A percentile compares a stretch with the other conserved stretches of the same genome.
phyloP scores from a whole-genome alignment of 2,888 invertebrate species.

The Acronicta leporina region DNA sequence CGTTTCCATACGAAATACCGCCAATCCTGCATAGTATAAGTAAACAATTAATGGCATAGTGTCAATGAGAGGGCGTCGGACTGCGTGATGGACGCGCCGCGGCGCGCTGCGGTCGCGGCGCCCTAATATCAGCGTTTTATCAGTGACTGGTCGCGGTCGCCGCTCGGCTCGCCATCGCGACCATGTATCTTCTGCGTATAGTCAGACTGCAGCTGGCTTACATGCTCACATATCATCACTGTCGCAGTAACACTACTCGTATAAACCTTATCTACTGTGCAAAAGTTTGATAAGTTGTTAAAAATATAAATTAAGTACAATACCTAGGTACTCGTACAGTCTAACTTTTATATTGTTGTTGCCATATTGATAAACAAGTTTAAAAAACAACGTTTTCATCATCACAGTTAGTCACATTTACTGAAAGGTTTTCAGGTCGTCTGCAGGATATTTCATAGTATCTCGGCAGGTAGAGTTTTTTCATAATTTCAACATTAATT shows the following conservation, averaged over 20 bases:
- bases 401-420: not conserved
- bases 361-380: too few relatives aligned
- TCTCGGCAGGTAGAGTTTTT: not conserved
- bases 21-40: slow-evolving; percentile 30
- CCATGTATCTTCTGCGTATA: slow-evolving; percentile 41
- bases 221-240: slow-evolving; percentile 41
- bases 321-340: too few relatives aligned
- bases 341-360: too few relatives aligned
- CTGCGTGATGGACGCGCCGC: slow-evolving; percentile 75
- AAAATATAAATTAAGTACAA: not conserved
- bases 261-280: not conserved
- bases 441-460: slow-evolving; percentile 5
- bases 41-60: slow-evolving; percentile 60
- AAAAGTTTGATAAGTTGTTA: not conserved
- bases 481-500: too few relatives aligned
- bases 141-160: slow-evolving; percentile 75
- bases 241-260: slow-evolving; percentile 11
- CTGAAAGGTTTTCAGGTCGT: not conserved
- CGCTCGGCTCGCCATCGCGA: slow-evolving; percentile 46
- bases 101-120: slow-evolving; percentile 70
- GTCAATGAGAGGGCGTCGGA: slow-evolving; percentile 59
- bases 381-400: too few relatives aligned
- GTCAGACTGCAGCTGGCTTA: slow-evolving; percentile 47
- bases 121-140: slow-evolving; percentile 86
- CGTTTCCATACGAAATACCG: slow-evolving; percentile 25